Evolutionary conservation across 2,888 invertebrate genomes (phyloP), one percentile per base, ranked within the genome.

Genomic region (Lasioglossum villosulum): DNA sequence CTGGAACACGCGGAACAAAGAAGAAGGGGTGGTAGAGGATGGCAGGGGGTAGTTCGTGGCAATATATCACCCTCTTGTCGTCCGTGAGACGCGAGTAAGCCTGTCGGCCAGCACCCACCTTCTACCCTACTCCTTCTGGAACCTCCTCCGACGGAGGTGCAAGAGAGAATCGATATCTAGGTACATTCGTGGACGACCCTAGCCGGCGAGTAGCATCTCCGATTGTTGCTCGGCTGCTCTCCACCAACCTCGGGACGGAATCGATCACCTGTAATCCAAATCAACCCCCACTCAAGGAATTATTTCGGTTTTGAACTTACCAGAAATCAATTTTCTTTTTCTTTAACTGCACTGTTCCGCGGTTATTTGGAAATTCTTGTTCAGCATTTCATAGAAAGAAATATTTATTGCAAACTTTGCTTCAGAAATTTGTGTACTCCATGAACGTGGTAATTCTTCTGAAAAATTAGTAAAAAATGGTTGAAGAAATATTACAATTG

Each of bases 31-130:
- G 74, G 42, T 52, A 66, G 23, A 19, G 83, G 87, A 88, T 86
- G 88, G 87, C 80, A 86, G 90, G 92, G 89, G 92, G 89, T 93
- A 90, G 92, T 92, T 92, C 88, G 92, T 90, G 93, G 93, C 92
- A 94, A 95, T 95, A 95, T 93, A 95, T 95, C 94, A 95, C 93
- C 93, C 93, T 93, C 94, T 93, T 93, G 94, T 95, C 94, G 93
- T 93, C 93, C 92, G 90, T 92, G 93, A 94, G 94, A 93, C 92
- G 92, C 93, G 92, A 94, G 94, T 92, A 93, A 94, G 92, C 92
- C 92, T 93, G 94, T 94, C 94, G 93, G 92, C 94, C 91, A 90
- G 91, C 93, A 91, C 88, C 92, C 92, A 92, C 90, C 90, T 89
- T 87, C 88, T 88, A 83, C 82, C 84, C 83, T 76, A 84, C 88